phyloP scores from a whole-genome alignment of 2,113 vertebrate species.

The Lophochroa leadbeateri region DNA sequence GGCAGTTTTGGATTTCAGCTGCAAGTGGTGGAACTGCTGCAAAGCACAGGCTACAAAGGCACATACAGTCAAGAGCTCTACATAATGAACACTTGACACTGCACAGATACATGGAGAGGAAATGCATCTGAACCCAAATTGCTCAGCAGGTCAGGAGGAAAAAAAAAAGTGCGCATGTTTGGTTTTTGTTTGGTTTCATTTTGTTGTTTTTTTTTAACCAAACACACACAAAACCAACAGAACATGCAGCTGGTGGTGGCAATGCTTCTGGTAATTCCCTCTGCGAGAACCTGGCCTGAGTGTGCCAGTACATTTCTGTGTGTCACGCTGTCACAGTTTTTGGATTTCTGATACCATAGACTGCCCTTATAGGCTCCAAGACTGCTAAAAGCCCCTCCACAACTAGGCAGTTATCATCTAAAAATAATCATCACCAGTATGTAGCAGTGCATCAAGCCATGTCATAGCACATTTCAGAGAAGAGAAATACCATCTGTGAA shows the following conservation, averaged over 20 bases:
- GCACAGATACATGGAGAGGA: background rate
- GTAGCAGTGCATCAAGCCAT: accelerated
- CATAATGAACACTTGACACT: accelerated
- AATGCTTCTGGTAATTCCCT: background rate
- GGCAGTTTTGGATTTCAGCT: background rate
- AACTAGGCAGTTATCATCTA: background rate
- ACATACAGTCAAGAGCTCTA: background rate
- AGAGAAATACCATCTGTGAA: background rate
- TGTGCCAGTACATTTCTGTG: background rate
- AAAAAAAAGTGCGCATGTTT: background rate
- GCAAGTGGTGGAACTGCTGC: background rate
- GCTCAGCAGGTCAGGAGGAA: background rate
- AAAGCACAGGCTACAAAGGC: background rate
- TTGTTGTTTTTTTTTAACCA: background rate
- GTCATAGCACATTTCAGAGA: background rate
- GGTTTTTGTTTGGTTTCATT: background rate
- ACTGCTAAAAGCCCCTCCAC: background rate
- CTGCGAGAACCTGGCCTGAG: background rate
- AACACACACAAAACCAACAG: background rate
- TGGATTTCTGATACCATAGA: background rate
- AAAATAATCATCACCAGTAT: background rate
- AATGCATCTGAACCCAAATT: background rate
- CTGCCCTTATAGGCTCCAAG: background rate
- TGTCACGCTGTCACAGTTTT: background rate
- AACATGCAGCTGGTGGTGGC: background rate